Evolutionary conservation across 2,888 invertebrate species (phyloP), one percentile per base, ranked within the genome.

Genomic region (Tuta absoluta): DNA sequence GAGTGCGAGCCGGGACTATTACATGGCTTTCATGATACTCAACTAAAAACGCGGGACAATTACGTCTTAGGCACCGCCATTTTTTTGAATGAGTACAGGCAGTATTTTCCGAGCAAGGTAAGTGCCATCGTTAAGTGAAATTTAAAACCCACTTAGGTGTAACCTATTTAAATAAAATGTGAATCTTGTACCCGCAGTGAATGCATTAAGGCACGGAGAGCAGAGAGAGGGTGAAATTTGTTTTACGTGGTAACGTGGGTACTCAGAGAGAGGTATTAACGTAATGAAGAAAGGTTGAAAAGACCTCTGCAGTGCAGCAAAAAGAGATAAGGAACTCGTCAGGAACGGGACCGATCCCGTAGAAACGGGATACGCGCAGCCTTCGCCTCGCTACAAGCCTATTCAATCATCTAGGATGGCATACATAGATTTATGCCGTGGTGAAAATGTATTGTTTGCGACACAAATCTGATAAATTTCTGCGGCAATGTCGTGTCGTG

Each of bases 41-140:
- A 61, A 48, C 59, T 59, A 45, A 59, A 59, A 45, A 21, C 21
- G 41, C 21, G 45, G 59, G 23, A 41, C 59, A 45, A 23, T 59
- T 37, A 19, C 58, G 14, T 41, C 19, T n/a, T 2, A 80, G 81
- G 82, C 69, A 70, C 75, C 79, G 75, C 59, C 45, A 48, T 45
- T 48, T 45, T 61, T 61, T 61, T 61, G 21, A 45, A 61, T 48
- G 60, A 45, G 59, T 51, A 11, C 23, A 51, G 51, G 23, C 41
- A 19, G 59, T 59, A 59, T 59, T 59, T 59, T 45, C 59, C 19
- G 23, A 45, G 58, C 21, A 58, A 58, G 58, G 37, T 37, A 58
- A 58, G 58, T 37, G 58, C 58, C 37, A 37, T 28, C 33, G 58
- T 58, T 37, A 37, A 58, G 58, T 58, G 37, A 37, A 58, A 58